Conservation (phyloP, 30 jellyfish, hydroid and myxozoan species). For the Euphysa ruthae region DNA sequence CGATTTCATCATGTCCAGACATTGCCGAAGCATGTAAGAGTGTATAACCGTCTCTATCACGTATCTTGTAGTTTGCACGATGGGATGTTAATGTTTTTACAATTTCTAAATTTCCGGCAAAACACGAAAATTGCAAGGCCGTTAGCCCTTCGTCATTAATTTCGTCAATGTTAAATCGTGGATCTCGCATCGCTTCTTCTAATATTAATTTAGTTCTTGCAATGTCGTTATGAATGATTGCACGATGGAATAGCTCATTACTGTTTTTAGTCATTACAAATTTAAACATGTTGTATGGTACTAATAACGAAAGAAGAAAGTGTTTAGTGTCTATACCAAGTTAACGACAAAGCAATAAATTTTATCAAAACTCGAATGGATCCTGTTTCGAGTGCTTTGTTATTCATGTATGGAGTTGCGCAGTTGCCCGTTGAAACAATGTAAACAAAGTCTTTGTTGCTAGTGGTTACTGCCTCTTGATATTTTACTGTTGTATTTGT, state of each 20-base stretch:
- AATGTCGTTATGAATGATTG: conserved; percentile 68
- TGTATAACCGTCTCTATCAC: conserved; percentile 90
- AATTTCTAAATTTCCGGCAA: conserved; percentile 79
- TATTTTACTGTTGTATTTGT: too few relatives aligned
- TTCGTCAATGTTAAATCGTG: conserved; percentile 73
- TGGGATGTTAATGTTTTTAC: conserved; percentile 52
- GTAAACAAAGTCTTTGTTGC: too few relatives aligned
- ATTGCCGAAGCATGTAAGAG: conserved; percentile 81
- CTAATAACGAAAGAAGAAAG: not conserved
- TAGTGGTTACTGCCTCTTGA: too few relatives aligned
- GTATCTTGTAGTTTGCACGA: conserved; percentile 66
- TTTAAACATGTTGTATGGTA: conserved; percentile 58
- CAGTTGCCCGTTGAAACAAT: conserved; percentile 1
- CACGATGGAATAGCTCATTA: conserved; percentile 88
- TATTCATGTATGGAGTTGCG: not conserved
- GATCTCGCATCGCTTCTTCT: conserved; percentile 83
- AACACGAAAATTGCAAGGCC: conserved; percentile 88
- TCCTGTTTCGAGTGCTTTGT: not conserved
- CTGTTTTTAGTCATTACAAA: conserved; percentile 86
- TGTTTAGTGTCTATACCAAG: not conserved
- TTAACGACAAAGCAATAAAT: not conserved
- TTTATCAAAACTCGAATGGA: not conserved
- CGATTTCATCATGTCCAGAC: conserved; percentile 66
- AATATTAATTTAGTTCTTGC: conserved; percentile 61
- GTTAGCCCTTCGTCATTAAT: conserved; percentile 89